Evolutionary conservation across 2,113 vertebrate species (phyloP).

Genomic region (Promerops cafer): DNA sequence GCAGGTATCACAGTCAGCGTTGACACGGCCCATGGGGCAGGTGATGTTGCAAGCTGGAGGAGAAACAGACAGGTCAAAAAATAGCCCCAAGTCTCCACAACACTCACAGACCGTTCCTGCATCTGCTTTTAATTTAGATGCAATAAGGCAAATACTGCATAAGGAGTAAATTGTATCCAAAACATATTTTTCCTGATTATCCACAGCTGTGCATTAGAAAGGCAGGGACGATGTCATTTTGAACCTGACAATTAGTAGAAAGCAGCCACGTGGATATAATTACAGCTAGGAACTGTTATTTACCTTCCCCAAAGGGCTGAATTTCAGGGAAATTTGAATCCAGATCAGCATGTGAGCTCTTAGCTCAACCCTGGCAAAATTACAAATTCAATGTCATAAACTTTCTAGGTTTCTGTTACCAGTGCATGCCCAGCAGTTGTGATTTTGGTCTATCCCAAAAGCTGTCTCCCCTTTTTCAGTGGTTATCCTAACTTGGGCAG

Average conservation of each 20-base stretch:
- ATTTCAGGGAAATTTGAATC: neutral
- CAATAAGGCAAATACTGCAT: conserved; percentile 1
- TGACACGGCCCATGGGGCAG: conserved; percentile 83
- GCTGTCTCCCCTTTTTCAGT: neutral
- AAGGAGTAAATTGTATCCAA: neutral
- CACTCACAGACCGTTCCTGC: fast-evolving
- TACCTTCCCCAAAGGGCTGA: conserved; percentile 1
- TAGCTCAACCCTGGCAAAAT: neutral
- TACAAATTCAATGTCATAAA: neutral
- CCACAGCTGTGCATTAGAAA: neutral
- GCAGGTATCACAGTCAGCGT: conserved; percentile 85
- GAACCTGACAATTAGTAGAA: conserved; percentile 26
- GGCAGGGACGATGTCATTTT: neutral
- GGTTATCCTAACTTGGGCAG: neutral
- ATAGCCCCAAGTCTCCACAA: neutral
- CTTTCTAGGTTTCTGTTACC: neutral
- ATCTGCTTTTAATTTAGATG: conserved; percentile 7
- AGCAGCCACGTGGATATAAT: conserved; percentile 37
- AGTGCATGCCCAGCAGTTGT: neutral
- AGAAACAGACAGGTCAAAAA: neutral
- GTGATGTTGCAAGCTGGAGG: conserved; percentile 79
- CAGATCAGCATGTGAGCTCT: neutral
- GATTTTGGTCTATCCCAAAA: neutral
- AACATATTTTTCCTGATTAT: conserved; percentile 6
- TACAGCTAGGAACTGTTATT: conserved; percentile 11